phyloP scores from a whole-genome alignment of 92 coral and sea anemone species.

The Hydrozoanthus gracilis region DNA sequence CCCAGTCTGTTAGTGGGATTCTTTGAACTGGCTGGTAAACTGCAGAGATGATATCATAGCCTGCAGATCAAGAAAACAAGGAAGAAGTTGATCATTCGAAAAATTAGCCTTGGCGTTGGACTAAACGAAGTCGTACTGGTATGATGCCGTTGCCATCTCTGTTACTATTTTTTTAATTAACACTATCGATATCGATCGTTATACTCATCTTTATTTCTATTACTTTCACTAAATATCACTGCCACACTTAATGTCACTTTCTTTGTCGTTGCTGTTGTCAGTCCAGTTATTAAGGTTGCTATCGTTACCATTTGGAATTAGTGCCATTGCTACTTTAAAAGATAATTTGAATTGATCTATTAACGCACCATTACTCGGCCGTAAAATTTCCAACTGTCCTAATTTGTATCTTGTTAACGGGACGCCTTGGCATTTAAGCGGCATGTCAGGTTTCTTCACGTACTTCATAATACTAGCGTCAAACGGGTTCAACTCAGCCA shows the following conservation, averaged over 20 bases:
- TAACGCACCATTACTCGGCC: conserved; percentile 8
- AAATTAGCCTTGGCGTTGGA: no score
- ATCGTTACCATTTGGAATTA: neutral
- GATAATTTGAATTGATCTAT: neutral
- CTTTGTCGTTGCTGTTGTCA: neutral
- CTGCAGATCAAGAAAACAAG: conserved; percentile 9
- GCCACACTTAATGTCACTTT: neutral
- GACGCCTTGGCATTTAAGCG: conserved; percentile 73
- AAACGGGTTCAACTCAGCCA: conserved; percentile 88
- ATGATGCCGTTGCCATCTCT: no score
- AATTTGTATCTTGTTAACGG: conserved; percentile 71
- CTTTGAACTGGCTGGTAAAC: conserved; percentile 54
- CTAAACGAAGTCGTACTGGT: no score
- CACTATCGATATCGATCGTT: no score
- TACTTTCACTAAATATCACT: no score
- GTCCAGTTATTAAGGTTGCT: neutral
- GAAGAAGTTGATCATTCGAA: neutral
- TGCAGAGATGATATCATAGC: conserved; percentile 33
- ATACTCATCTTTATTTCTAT: neutral
- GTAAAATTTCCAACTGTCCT: conserved; percentile 64
- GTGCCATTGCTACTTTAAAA: neutral
- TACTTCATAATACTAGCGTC: conserved; percentile 71
- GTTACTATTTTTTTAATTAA: no score
- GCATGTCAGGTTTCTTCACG: conserved; percentile 55
- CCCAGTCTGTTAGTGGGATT: conserved; percentile 77